Conservation (phyloP, 2,797 vertebrate species). For the Numenius phaeopus region DNA sequence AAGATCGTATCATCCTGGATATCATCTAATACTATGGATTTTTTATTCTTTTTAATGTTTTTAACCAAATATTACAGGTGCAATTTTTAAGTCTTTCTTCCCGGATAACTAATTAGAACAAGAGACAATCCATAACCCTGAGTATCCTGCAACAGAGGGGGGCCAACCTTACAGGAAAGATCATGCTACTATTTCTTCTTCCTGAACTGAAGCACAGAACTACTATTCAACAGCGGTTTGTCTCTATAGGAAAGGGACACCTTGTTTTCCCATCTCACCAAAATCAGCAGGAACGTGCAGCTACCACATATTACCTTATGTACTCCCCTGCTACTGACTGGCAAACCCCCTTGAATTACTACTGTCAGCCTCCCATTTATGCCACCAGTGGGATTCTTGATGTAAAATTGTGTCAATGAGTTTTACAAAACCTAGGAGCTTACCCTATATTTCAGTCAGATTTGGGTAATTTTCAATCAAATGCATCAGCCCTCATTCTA, state of each 20-base stretch:
- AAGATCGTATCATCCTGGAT: not conserved
- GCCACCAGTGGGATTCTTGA: not conserved
- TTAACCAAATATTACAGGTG: not conserved
- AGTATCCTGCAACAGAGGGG: not conserved
- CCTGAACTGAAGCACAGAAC: not conserved
- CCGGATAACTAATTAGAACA: not conserved
- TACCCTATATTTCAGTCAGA: not conserved
- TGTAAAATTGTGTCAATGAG: not conserved
- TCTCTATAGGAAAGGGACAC: not conserved
- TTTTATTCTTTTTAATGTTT: not conserved
- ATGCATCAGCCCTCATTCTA: not conserved
- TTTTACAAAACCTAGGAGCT: not conserved
- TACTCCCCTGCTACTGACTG: not conserved
- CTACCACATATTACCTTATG: not conserved
- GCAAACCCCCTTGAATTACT: not conserved
- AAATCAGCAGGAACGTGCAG: not conserved
- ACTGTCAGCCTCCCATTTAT: not conserved
- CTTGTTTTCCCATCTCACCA: not conserved
- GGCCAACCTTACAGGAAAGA: not conserved
- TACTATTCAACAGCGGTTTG: not conserved
- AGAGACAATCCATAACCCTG: not conserved
- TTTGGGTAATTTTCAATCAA: not conserved
- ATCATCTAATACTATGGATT: not conserved
- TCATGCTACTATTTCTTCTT: not conserved
- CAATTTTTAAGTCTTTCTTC: not conserved